Base-by-base conservation (phyloP, 2,113 vertebrate genomes). In the Rutilus rutilus region DNA sequence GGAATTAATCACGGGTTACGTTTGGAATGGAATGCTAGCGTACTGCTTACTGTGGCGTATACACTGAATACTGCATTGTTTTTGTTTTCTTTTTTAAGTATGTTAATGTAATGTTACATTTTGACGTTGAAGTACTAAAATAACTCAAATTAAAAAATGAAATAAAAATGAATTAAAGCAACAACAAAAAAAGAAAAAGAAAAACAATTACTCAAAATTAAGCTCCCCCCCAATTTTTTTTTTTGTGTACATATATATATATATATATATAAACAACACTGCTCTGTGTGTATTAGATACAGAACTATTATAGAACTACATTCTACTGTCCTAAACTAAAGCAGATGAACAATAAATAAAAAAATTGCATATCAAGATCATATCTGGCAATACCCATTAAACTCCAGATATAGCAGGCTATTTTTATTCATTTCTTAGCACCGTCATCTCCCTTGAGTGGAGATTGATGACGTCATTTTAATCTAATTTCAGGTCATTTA, bases 1-100 rank as follows among this genome's bases (percentile, higher is more conserved):
- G 89, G 85, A 90, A 91, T 93, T 89, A 94, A 94, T 94, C 92
- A 92, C 71, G 19, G 73, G 85, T 59, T 80, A 27, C 5, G n/a
- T 47, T 47, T 23, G 6, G 25, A 64, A 47, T 2, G 3, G 14
- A 79, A 42, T 17, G 6, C 23, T 78, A 76, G 47, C 2, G 6
- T 15, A 30, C 7, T 30, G 74, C 14, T 52, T 52, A 50, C 71
- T 3, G 21, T 42, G 36, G 30, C 30, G 21, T 36, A 9, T 36
- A 69, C 65, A 69, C 65, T 65, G 25, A 27, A 10, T 67, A 10
- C 65, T 21, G 2, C 62, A 12, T 64, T 2, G 12, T 17, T 65
- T 8, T 65, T 21, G 11, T 57, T 57, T 57, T 4, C 30, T 33
- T 33, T 50, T 47, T 47, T 4, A 12, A 11, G 14, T 30, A 65